Evolutionary conservation across 2,113 vertebrate species (phyloP).

Genomic region (Herpetotheres cachinnans): DNA sequence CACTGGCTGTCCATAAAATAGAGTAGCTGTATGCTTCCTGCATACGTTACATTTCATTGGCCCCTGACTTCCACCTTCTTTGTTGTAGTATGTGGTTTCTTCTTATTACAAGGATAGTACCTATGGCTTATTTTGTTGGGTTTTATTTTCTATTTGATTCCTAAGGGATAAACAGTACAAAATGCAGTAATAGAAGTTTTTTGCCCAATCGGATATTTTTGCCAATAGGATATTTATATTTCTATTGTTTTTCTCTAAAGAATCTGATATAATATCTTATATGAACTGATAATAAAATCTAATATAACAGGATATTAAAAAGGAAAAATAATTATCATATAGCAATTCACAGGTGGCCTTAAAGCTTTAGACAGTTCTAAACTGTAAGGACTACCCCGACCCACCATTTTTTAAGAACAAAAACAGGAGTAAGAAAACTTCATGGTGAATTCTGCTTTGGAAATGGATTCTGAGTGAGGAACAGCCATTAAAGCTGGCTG

Average conservation of each 20-base stretch:
- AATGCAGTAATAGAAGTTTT: neutral
- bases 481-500: neutral
- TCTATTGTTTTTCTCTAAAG: slow-evolving; percentile 5
- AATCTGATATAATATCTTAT: neutral
- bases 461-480: neutral
- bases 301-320: slow-evolving; percentile 38
- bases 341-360: neutral
- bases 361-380: neutral
- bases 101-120: neutral
- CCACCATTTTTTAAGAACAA: neutral
- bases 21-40: neutral
- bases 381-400: neutral
- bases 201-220: neutral
- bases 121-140: neutral
- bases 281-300: neutral
- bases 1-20: neutral
- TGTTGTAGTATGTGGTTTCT: neutral
- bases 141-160: neutral
- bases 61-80: neutral
- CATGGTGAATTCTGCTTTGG: neutral
- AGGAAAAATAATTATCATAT: slow-evolving; percentile 7
- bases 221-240: neutral
- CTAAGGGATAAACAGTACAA: slow-evolving; percentile 3
- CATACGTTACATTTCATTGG: neutral
- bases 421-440: neutral